Conservation (phyloP, 2,797 vertebrate species). For the Lerista edwardsae region DNA sequence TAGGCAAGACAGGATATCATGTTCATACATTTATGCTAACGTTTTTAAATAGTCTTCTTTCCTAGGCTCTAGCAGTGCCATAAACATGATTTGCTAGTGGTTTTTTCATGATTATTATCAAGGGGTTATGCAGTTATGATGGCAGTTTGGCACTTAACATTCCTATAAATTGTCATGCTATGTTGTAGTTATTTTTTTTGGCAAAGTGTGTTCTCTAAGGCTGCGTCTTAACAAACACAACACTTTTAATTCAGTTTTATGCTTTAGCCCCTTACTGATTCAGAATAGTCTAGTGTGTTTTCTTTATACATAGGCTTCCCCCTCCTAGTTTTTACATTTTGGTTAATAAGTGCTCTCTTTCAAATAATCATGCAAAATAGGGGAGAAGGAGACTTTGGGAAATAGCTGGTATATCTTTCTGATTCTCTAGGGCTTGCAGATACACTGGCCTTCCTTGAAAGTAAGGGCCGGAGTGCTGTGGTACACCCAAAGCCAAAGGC, state of each 20-base stretch:
- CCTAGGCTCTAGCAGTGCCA: background rate
- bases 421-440: too few relatives aligned
- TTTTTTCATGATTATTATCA: background rate
- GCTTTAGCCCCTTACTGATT: background rate
- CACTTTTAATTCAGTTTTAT: slow-evolving; percentile 1
- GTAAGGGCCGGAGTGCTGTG: too few relatives aligned
- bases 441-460: too few relatives aligned
- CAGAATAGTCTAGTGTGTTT: background rate
- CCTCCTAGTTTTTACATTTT: background rate
- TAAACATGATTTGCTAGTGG: background rate
- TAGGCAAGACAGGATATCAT: background rate
- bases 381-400: too few relatives aligned
- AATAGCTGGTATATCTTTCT: too few relatives aligned
- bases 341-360: background rate
- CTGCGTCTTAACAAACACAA: background rate
- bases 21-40: background rate
- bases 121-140: background rate
- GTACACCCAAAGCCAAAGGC: too few relatives aligned
- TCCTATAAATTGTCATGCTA: background rate
- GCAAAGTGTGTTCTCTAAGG: background rate
- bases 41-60: background rate
- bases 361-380: background rate
- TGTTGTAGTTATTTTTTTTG: background rate
- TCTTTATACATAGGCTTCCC: background rate
- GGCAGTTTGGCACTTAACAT: background rate